phyloP scores from a whole-genome alignment of 2,888 invertebrate species.

The Drosophila putrida region DNA sequence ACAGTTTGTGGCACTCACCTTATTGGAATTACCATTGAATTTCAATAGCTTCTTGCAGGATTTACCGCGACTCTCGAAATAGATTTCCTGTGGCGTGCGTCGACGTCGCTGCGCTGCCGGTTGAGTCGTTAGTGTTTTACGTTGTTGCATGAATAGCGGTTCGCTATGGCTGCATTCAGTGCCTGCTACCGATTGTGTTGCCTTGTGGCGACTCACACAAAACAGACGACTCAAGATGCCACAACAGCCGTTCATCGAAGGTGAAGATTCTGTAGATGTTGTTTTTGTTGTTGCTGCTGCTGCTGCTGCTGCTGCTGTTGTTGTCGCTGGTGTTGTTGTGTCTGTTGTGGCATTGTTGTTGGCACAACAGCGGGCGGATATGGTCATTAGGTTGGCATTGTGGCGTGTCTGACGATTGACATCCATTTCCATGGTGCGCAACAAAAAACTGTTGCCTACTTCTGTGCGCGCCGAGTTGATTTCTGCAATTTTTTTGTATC shows the following conservation, averaged over 20 bases:
- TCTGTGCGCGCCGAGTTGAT: conserved; percentile 50
- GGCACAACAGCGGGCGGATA: conserved; percentile 81
- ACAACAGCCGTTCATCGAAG: conserved; percentile 73
- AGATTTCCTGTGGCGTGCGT: conserved; percentile 88
- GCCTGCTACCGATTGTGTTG: conserved; percentile 75
- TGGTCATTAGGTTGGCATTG: conserved; percentile 83
- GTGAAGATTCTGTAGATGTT: conserved; percentile 49
- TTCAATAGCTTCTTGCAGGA: conserved; percentile 93
- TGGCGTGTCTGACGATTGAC: conserved; percentile 83
- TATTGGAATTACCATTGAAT: conserved; percentile 93
- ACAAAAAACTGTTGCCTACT: conserved; percentile 70
- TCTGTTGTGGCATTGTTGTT: conserved; percentile 62
- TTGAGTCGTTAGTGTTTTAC: conserved; percentile 45
- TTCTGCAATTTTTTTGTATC: conserved; percentile 37
- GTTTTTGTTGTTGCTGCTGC: conserved; percentile 56
- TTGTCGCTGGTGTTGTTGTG: conserved; percentile 44
- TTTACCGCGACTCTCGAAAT: conserved; percentile 92
- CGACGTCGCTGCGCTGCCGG: conserved; percentile 73
- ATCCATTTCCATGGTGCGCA: conserved; percentile 83
- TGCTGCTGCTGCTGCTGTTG: conserved; percentile 55
- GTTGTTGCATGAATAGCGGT: conserved; percentile 58
- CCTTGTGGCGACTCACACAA: conserved; percentile 76
- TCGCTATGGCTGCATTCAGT: conserved; percentile 61
- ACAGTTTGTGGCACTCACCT: conserved; percentile 86
- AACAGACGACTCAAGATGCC: conserved; percentile 79